Base-by-base conservation (phyloP, 2,113 vertebrate genomes). In the Arvicanthis niloticus region DNA sequence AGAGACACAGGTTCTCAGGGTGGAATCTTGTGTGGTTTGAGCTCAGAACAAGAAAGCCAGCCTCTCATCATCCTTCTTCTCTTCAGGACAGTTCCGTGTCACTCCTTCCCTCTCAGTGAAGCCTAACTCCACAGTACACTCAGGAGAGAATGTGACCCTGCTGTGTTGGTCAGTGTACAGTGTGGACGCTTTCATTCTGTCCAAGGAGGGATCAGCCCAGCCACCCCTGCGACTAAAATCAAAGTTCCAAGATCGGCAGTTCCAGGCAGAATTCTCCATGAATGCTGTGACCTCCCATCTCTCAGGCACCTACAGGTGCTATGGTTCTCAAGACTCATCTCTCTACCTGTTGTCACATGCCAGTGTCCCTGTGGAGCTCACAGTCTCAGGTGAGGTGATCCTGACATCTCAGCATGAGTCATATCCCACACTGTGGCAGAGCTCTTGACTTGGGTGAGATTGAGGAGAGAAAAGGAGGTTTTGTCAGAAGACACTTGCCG, bases 401-500 rank as follows among this genome's bases (percentile, higher is more conserved):
- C 15, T 62, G 10, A 34, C 26, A 13, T n/a, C 0, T 24, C 17
- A 24, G 3, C 3, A 7, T 45, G 45, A 65, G 5, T 72, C 51
- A 12, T 0, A 29, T 2, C 0, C 8, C 3, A 45, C 31, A 29
- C 9, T 2, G 5, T 16, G 16, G 22, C 4, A 22, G 22, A 40
- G 17, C 12, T 21, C 60, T 42, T 13, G 0, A 11, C 53, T 75
- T 15, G 2, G 0, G 4, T 45, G 11, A 1, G 6, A 77, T 31
- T 5, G 3, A 29, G 19, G 29, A 6, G 37, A 11, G 3, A 45
- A 13, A 8, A 53, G 5, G 15, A 26, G 34, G 12, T 1, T 70
- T 48, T 40, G 13, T 11, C 48, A 40, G 48, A 56, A n/a, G 48
- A 10, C 9, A 15, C 0, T 26, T 99, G 94, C 21, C 99, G 7